phyloP scores from a whole-genome alignment of 2,113 vertebrate genomes.

The Anseranas semipalmata region DNA sequence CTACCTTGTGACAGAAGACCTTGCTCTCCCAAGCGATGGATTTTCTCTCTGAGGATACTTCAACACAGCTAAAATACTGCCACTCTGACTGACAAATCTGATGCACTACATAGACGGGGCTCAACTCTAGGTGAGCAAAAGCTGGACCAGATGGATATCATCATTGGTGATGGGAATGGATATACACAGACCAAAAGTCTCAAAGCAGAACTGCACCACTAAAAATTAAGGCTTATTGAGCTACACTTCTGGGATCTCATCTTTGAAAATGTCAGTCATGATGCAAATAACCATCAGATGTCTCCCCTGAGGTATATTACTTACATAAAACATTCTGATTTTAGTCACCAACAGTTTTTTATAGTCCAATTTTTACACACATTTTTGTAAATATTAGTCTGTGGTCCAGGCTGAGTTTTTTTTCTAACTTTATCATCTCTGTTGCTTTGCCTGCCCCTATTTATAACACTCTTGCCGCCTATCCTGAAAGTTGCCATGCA shows the following conservation, averaged over 20 bases:
- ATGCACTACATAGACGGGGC: neutral
- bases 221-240: neutral
- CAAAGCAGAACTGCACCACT: neutral
- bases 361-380: neutral
- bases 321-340: slow-evolving; percentile 5
- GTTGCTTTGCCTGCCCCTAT: neutral
- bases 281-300: neutral
- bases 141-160: neutral
- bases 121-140: neutral
- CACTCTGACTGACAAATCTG: neutral
- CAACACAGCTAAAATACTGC: neutral
- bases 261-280: neutral
- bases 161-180: neutral
- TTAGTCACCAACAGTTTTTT: slow-evolving; percentile 9
- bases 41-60: neutral
- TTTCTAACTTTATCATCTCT: slow-evolving; percentile 32
- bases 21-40: neutral
- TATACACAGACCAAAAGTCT: neutral
- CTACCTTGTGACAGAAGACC: neutral
- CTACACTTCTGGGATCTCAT: neutral
- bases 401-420: neutral
- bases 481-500: neutral
- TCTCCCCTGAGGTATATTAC: neutral
- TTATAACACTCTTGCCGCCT: neutral
- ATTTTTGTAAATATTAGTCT: slow-evolving; percentile 49